A percentile compares a stretch with the other conserved stretches of the same genome.
phyloP scores from a whole-genome alignment of 1,140 invertebrate genomes.

The Drosophila kepulauana region DNA sequence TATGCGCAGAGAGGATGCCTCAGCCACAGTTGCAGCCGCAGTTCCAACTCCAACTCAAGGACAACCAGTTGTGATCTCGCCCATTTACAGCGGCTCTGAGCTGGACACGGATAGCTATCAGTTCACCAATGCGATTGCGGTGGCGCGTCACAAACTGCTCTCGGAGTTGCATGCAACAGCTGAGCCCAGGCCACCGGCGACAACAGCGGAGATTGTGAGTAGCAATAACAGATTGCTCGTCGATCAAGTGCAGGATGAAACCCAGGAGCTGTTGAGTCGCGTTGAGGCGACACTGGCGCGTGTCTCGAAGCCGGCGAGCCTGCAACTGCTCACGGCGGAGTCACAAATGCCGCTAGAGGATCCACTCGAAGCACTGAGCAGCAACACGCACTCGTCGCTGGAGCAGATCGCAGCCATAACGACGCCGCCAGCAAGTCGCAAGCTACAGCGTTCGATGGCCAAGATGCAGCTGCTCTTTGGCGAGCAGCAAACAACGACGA shows the following conservation, averaged over 20 bases:
- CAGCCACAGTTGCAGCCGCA: background rate
- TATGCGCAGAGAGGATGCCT: background rate
- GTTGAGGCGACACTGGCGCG: slow-evolving; percentile 40
- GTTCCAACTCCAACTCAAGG: background rate
- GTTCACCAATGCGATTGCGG: slow-evolving; percentile 65
- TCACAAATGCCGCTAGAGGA: background rate
- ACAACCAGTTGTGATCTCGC: slow-evolving; percentile 22
- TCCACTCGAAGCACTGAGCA: background rate
- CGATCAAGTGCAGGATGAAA: slow-evolving; percentile 23
- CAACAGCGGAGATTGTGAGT: background rate
- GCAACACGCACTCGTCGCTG: slow-evolving; percentile 1
- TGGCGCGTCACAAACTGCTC: slow-evolving; percentile 57
- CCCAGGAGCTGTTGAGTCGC: slow-evolving; percentile 27
- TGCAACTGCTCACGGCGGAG: slow-evolving; percentile 19
- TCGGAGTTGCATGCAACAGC: slow-evolving; percentile 20
- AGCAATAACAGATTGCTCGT: background rate
- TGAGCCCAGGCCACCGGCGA: background rate
- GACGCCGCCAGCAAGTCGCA: slow-evolving; percentile 11
- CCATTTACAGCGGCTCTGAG: slow-evolving; percentile 37
- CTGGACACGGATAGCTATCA: slow-evolving; percentile 52
- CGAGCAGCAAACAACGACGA: background rate
- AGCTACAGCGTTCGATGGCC: slow-evolving; percentile 64
- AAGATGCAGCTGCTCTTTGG: slow-evolving; percentile 73
- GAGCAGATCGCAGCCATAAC: background rate
- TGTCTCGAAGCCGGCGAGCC: slow-evolving; percentile 8